Base-by-base conservation (phyloP, 2,797 vertebrate genomes). In the Halcyon chelicuti region DNA sequence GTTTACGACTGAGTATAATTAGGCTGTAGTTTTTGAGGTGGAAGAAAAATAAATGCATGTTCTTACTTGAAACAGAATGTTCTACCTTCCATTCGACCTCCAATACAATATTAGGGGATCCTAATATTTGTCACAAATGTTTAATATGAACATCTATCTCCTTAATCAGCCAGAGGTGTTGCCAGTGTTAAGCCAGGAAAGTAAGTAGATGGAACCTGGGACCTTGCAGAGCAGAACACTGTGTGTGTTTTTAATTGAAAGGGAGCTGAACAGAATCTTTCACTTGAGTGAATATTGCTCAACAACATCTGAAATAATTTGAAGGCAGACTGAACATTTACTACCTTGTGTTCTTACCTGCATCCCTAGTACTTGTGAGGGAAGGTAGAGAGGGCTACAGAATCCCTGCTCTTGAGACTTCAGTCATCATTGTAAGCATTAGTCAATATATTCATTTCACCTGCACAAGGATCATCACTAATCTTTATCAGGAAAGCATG, bases 71-170 rank as follows among this genome's bases (percentile, higher is more conserved):
- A 87, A 57, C 21, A 71, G 47, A 84, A 61, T 47, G 28, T 55
- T 82, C 72, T 75, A 17, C 57, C 23, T 79, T 77, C 35, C 20
- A 22, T 76, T 93, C 2, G 5, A 31, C 19, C 44, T 83, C 10
- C 62, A 40, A 3, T 62, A 66, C 31, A 61, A 6, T 44, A 58
- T 22, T 11, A 28, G 28, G 44, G n/a, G 66, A 89, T 60, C n/a
- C 51, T 90, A 58, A 58, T 68, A 1, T 90, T 71, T 93, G 39
- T 80, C 76, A 35, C 51, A 90, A 58, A 76, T 61, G 13, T 86
- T 94, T 86, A 84, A 76, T 82, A n/a, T n/a, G 19, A 88, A 55
- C 55, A 86, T 63, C 42, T 63, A 33, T 94, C 94, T 94, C 58
- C 52, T 90, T 90, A 91, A 86, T 83, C 61, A 77, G 10, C 39